Percentiles rank a stretch among this genome's conserved stretches.
Evolutionary conservation across 2,113 vertebrate species (phyloP).

Genomic region (Colinus virginianus): DNA sequence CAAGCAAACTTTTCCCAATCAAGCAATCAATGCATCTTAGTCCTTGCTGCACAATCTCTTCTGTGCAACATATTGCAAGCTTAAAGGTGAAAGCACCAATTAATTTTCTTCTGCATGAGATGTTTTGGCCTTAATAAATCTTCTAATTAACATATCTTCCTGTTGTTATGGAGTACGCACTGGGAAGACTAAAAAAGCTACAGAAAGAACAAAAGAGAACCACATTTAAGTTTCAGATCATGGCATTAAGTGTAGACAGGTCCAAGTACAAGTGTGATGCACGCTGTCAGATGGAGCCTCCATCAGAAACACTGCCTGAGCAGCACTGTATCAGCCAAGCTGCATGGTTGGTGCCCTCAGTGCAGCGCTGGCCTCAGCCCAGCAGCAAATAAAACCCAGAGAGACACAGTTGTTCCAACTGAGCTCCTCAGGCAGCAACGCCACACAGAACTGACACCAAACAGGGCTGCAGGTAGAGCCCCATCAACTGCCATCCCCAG

Average conservation of each 20-base stretch:
- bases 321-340: neutral
- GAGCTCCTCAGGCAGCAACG: rapidly evolving
- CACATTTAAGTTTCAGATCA: constrained; percentile 45
- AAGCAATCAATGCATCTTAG: constrained; percentile 2
- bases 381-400: neutral
- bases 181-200: constrained; percentile 92
- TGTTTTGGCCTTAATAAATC: constrained; percentile 78
- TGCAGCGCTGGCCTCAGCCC: neutral
- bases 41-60: constrained; percentile 64
- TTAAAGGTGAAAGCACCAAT: constrained; percentile 66
- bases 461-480: neutral
- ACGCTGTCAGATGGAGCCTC: neutral
- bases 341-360: rapidly evolving
- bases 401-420: rapidly evolving
- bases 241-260: neutral
- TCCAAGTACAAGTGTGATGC: rapidly evolving
- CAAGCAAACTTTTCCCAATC: constrained; percentile 1
- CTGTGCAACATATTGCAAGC: constrained; percentile 57
- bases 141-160: constrained; percentile 90
- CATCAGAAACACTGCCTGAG: neutral
- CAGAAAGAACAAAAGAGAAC: constrained; percentile 79
- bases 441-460: neutral
- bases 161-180: constrained; percentile 85
- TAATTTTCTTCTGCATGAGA: constrained; percentile 73
- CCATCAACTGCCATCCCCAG: neutral